Evolutionary conservation across 2,797 vertebrate genomes (phyloP), one percentile per base, ranked within the genome.

Genomic region (Crypturellus tataupa): DNA sequence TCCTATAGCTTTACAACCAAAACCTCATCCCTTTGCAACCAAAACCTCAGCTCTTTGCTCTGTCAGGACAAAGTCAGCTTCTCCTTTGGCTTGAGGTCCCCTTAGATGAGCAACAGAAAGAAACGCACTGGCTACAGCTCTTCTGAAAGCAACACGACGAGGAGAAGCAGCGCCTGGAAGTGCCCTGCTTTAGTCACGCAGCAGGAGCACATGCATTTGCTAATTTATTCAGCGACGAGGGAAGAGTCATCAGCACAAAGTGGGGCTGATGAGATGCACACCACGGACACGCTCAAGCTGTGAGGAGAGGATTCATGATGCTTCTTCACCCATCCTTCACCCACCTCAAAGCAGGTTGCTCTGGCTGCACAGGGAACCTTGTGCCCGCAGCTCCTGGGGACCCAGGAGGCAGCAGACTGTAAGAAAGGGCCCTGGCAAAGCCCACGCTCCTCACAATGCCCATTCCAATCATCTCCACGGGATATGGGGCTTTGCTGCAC

Each of bases 181-280:
- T 56, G 92, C 80, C 94, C 95, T 67, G 90, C 81, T 89, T 95
- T 82, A 95, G 77, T 96, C 94, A 95, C 81, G 86, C 67, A 23
- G 71, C 3, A 2, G 3, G 13, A 92, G 81, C 68, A 10, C 85
- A 76, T 5, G 6, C 67, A 35, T 76, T 73, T 95, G 96, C 49
- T 75, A 95, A 95, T 92, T 95, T 93, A 96, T 96, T 80, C 96
- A 93, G 84, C 0, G 62, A 29, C 0, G 3, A 55, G 51, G 75
- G 78, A 90, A 95, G 88, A 94, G 94, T 84, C 89, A 93, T 75
- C 81, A 49, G 85, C 77, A 86, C 8, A 4, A 17, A 65, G 33
- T 12, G 37, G 62, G 24, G 56, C 39, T 93, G 84, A 58, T 55
- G 62, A 71, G 76, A 69, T 84, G 72, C 83, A 81, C 12, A 10